phyloP scores from a whole-genome alignment of 2,797 vertebrate species.

The Gorsachius magnificus region DNA sequence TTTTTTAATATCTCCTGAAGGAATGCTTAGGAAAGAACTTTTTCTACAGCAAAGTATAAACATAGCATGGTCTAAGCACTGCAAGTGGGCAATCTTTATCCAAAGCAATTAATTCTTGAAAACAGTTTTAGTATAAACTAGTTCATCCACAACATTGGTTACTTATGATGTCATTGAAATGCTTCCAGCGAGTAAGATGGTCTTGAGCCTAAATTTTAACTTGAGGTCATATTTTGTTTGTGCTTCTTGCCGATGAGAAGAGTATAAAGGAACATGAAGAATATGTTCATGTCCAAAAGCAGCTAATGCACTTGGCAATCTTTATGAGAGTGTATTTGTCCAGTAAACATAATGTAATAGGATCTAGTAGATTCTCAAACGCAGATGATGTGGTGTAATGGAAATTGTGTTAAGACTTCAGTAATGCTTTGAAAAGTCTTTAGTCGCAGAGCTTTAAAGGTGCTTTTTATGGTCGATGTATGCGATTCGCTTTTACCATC shows the following conservation, averaged over 20 bases:
- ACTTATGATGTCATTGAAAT: neutral
- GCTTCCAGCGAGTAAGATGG: neutral
- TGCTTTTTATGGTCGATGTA: neutral
- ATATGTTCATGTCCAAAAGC: neutral
- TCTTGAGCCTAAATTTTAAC: neutral
- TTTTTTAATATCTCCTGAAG: neutral
- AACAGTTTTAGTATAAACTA: neutral
- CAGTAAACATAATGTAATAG: constrained; percentile 29
- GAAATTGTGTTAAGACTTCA: neutral
- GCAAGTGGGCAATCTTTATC: neutral
- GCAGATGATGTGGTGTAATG: neutral
- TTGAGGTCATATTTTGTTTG: neutral
- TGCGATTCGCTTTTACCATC: neutral
- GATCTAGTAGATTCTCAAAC: constrained; percentile 1
- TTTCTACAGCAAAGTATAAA: neutral
- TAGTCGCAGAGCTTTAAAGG: neutral
- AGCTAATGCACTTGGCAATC: neutral
- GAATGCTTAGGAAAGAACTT: neutral
- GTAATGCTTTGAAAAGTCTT: neutral
- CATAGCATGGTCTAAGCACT: neutral
- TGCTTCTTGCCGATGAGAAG: neutral
- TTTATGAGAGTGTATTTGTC: neutral
- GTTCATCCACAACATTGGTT: neutral
- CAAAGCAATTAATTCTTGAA: neutral
- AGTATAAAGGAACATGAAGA: neutral